These are phyloP conservation scores for Geophilus truncorum DNA, from an alignment of 2,888 invertebrate species.

Conservation along the genomic window DNA sequence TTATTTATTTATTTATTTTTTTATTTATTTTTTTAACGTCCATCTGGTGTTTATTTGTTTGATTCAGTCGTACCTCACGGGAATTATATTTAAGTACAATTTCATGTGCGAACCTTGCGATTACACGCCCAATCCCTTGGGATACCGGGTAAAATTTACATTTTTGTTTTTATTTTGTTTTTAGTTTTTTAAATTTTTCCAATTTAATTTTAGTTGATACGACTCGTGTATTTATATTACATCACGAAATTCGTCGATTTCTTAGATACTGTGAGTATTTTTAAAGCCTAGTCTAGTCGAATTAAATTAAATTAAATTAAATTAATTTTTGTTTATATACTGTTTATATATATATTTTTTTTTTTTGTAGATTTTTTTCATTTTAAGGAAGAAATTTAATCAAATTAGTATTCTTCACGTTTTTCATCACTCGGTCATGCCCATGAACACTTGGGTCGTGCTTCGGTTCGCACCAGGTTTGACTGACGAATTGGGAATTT, in stretches of 20 bases:
- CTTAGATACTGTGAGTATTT: constrained; percentile 47
- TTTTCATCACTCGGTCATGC: constrained; percentile 37
- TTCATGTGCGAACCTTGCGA: background rate
- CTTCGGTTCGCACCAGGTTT: constrained; percentile 36
- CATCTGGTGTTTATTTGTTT: too few species aligned
- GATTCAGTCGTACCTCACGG: background rate
- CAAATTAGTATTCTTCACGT: constrained; percentile 39
- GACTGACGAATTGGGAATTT: too few species aligned
- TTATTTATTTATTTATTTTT: background rate
- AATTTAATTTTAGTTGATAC: background rate
- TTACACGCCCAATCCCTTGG: background rate
- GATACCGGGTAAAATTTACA: background rate
- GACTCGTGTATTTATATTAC: constrained; percentile 48
- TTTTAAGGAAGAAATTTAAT: constrained; percentile 39
- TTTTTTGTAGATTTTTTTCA: constrained; percentile 39
- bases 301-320: too few species aligned
- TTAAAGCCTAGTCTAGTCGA: too few species aligned
- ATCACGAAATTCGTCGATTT: constrained; percentile 50
- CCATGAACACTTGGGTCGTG: constrained; percentile 36
- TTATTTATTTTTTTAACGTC: too few species aligned
- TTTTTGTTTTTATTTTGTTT: too few species aligned
- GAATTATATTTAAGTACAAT: background rate
- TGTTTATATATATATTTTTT: constrained; percentile 34
- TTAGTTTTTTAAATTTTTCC: background rate
- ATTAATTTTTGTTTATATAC: background rate